Base-by-base conservation (phyloP, 1,140 invertebrate genomes). In the Amphibalanus amphitrite region DNA sequence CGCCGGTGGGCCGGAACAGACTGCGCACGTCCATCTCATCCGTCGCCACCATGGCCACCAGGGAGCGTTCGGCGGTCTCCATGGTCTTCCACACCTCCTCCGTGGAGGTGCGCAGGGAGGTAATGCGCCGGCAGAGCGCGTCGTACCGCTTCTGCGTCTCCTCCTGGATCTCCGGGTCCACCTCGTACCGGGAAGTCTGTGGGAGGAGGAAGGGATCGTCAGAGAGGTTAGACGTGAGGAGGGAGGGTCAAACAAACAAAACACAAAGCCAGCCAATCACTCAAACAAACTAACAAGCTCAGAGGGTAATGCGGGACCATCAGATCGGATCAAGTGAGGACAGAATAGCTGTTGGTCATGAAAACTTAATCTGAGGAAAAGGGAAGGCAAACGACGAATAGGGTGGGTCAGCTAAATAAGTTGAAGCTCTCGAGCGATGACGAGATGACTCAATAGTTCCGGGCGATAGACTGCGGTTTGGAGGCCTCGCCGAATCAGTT, bases 31-130 rank as follows among this genome's bases (percentile, higher is more conserved):
- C 89, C 77, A 89, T 90, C 80, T 92, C 90, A 77, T 89, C 89
- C 25, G 86, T 84, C 74, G 85, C 89, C 38, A 93, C 85, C 87
- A 92, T 91, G 71, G 91, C 88, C 72, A 94, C 82, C 59, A 97
- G 82, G 70, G 90, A 90, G 68, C 87, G 88, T 81, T 97, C 94
- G 23, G 93, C 93, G 0, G 92, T 93, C 82, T 97, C 93, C 40
- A 97, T 81, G 3, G 92, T 95, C 81, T 97, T 97, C 91, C 93
- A 96, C 72, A 92, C 89, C 83, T 97, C 93, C 80, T 95, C 92
- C 72, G 91, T 93, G 80, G 97, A 93, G 23, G 90, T 89, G 72
- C 89, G 85, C 33, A 97, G 85, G 29, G 86, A 83, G 10, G 88
- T 89, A 0, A 97, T 85, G 67, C 92, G 84, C 71, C 87, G 86